phyloP scores from a whole-genome alignment of 2,888 invertebrate species.

The Luperina nickerlii region DNA sequence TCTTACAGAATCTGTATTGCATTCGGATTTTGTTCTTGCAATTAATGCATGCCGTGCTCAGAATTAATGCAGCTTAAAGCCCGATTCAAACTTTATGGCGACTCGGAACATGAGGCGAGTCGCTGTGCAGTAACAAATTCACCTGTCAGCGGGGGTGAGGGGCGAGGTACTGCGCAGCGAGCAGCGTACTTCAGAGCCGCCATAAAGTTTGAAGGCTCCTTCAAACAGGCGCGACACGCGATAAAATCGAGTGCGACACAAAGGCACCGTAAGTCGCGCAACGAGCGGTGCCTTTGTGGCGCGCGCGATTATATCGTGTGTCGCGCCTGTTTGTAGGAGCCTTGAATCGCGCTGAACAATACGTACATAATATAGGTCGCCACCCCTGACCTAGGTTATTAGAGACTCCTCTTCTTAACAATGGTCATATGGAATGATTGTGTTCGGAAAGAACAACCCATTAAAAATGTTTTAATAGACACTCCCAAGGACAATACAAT shows the following conservation, averaged over 20 bases:
- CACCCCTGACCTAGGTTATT: background rate
- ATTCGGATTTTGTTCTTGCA: background rate
- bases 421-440: background rate
- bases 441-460: background rate
- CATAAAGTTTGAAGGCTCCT: too few species aligned
- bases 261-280: too few species aligned
- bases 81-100: background rate
- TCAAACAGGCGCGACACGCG: too few species aligned
- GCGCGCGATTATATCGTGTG: too few species aligned
- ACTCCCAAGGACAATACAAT: constrained; percentile 15
- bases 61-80: background rate
- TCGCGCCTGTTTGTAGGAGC: too few species aligned
- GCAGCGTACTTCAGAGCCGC: too few species aligned
- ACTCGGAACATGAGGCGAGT: background rate
- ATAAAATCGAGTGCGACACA: too few species aligned
- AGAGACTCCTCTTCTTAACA: background rate
- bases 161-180: too few species aligned
- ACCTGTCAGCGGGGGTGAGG: background rate
- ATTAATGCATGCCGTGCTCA: background rate
- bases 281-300: too few species aligned
- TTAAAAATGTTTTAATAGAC: constrained; percentile 11
- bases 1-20: too few species aligned
- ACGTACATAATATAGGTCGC: too few species aligned
- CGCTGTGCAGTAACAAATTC: background rate
- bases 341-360: too few species aligned